These are phyloP conservation scores for Drosophila triauraria DNA, from an alignment of 1,140 invertebrate genomes.

Conservation along the genomic window DNA sequence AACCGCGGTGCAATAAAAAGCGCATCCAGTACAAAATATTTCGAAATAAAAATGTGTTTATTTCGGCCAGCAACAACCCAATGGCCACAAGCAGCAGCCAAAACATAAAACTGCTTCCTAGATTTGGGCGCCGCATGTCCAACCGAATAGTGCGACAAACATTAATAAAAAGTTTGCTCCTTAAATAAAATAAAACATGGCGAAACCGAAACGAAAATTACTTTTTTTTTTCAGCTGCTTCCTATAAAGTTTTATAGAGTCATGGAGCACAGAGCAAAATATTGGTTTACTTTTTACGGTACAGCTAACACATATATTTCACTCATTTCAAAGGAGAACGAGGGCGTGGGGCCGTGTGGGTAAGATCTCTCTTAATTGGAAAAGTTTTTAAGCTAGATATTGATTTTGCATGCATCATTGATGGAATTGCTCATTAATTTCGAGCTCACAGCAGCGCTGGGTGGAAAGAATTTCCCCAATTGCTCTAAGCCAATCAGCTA, in stretches of 20 bases:
- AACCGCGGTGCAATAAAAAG: constrained; percentile 39
- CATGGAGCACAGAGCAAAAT: constrained; percentile 26
- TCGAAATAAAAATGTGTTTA: constrained; percentile 41
- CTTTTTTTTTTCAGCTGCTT: constrained; percentile 20
- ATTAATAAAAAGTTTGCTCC: constrained; percentile 41
- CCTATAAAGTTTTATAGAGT: constrained; percentile 30
- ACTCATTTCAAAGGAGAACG: constrained; percentile 2
- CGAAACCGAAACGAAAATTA: constrained; percentile 3
- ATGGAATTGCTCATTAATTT: constrained; percentile 34
- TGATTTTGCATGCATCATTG: constrained; percentile 60
- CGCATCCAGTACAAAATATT: constrained; percentile 26
- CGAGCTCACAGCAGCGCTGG: not conserved
- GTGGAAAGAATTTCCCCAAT: constrained; percentile 8
- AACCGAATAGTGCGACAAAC: constrained; percentile 23
- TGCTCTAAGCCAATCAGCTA: constrained; percentile 36
- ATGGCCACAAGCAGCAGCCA: constrained; percentile 3
- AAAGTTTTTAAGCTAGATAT: constrained; percentile 58
- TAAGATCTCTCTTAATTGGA: constrained; percentile 53
- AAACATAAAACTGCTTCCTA: constrained; percentile 42
- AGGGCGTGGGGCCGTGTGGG: not conserved
- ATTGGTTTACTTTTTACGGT: constrained; percentile 47
- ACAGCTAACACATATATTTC: constrained; percentile 42
- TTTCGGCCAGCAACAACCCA: constrained; percentile 23
- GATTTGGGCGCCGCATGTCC: constrained; percentile 29
- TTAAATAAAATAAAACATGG: not conserved